Conservation (phyloP, 2,113 vertebrate species). For the Haemorhous mexicanus region DNA sequence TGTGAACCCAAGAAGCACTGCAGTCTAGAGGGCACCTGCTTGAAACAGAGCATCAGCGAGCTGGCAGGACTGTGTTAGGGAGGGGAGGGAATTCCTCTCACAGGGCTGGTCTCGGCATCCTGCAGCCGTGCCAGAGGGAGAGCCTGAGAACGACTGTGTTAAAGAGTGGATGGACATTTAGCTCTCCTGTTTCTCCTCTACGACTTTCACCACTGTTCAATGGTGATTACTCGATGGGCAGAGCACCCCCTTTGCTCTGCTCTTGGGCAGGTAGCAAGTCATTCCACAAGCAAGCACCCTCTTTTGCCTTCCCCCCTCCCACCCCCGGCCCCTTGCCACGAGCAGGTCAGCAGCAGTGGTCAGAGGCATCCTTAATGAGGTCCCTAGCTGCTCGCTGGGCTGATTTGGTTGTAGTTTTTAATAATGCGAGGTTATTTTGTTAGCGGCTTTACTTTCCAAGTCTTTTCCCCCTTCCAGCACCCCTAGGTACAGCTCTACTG, state of each 20-base stretch:
- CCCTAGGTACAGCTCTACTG: conserved; percentile 64
- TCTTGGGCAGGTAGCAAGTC: neutral
- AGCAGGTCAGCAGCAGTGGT: neutral
- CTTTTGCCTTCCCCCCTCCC: neutral
- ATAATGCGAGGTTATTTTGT: conserved; percentile 68
- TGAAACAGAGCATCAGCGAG: neutral
- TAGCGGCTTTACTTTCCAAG: conserved; percentile 59
- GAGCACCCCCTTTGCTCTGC: neutral
- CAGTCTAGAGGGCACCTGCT: neutral
- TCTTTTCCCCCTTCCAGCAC: conserved; percentile 67
- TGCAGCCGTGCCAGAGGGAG: neutral
- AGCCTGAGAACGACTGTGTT: neutral
- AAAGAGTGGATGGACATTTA: neutral
- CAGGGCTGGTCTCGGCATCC: neutral
- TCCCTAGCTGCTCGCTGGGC: conserved; percentile 29
- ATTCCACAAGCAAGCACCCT: neutral
- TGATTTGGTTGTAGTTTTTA: conserved; percentile 55
- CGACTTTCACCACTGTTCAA: neutral
- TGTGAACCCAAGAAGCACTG: neutral
- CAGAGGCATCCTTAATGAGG: conserved; percentile 29
- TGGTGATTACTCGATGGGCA: neutral
- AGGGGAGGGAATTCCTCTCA: neutral
- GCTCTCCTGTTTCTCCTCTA: neutral
- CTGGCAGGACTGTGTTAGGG: accelerated
- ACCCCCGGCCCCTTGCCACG: neutral